Percentiles rank a stretch among this genome's conserved stretches.
phyloP scores from a whole-genome alignment of 2,113 vertebrate genomes.

The Chaetura pelagica region DNA sequence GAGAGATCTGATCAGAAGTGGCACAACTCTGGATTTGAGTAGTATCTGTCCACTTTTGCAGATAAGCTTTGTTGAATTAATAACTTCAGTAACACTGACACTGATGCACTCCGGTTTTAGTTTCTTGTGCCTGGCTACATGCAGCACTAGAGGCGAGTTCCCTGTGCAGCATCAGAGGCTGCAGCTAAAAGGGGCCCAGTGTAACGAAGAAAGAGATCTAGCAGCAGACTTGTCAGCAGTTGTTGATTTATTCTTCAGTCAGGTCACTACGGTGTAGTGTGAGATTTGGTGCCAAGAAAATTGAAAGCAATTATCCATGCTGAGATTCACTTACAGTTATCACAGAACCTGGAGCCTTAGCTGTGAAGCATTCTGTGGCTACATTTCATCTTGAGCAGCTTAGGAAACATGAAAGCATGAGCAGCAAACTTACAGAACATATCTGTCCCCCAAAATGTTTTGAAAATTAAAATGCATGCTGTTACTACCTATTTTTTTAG shows the following conservation, averaged over 20 bases:
- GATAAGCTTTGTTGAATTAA: background rate
- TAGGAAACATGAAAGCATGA: background rate
- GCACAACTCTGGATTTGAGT: background rate
- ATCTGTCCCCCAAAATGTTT: background rate
- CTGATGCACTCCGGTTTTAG: background rate
- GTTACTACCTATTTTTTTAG: background rate
- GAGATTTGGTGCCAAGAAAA: background rate
- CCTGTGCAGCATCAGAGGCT: background rate
- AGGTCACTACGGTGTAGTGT: background rate
- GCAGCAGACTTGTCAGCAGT: background rate
- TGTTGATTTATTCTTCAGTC: background rate
- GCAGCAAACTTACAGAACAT: background rate
- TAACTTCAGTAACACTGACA: background rate
- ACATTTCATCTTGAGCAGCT: background rate
- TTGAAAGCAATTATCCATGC: background rate
- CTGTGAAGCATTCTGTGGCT: background rate
- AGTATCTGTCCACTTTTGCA: background rate
- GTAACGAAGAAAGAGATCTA: background rate
- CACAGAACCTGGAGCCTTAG: background rate
- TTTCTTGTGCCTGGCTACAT: background rate
- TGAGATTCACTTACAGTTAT: background rate
- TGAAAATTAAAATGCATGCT: background rate
- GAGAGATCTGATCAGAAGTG: background rate
- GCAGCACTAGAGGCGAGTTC: background rate
- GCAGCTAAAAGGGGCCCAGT: background rate